Evolutionary conservation across 2,113 vertebrate genomes (phyloP).

Genomic region (Sakesphorus luctuosus): DNA sequence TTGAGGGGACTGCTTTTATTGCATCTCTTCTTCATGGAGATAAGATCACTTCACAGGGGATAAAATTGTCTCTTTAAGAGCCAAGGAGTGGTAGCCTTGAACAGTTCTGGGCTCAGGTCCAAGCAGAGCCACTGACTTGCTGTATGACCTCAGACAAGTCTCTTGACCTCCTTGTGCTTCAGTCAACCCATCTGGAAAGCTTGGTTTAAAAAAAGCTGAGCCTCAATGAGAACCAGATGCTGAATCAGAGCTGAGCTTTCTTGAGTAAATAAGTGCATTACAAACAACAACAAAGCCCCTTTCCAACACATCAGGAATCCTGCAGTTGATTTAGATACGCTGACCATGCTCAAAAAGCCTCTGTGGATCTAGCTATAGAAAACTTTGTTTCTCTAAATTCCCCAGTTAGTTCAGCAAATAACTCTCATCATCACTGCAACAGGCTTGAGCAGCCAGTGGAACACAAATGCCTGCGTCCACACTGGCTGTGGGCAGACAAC

Average conservation of each 20-base stretch:
- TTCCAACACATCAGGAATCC: conserved; percentile 65
- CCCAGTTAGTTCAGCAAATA: neutral
- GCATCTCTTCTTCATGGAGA: conserved; percentile 10
- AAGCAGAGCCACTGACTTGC: conserved; percentile 70
- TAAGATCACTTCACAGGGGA: conserved; percentile 63
- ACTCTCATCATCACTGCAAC: neutral
- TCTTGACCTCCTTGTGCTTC: conserved; percentile 70
- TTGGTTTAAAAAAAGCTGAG: conserved; percentile 62
- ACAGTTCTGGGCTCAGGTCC: conserved; percentile 63
- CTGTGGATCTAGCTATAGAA: neutral
- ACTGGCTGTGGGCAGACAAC: neutral
- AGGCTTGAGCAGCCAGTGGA: neutral
- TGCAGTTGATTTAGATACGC: conserved; percentile 67
- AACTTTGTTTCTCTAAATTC: neutral
- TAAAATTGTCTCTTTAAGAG: conserved; percentile 68
- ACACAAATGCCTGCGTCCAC: neutral
- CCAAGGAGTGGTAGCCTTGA: conserved; percentile 68
- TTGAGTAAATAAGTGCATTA: conserved; percentile 70
- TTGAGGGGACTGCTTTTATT: conserved; percentile 30
- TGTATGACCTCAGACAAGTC: conserved; percentile 72
- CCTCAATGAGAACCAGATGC: conserved; percentile 71
- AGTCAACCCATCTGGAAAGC: conserved; percentile 70
- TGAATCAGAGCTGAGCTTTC: conserved; percentile 68
- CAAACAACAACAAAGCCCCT: conserved; percentile 69
- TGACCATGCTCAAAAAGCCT: conserved; percentile 62